Percentiles rank a stretch among this genome's conserved stretches.
Evolutionary conservation across 2,888 invertebrate genomes (phyloP).

Genomic region (Torymus tubicola): DNA sequence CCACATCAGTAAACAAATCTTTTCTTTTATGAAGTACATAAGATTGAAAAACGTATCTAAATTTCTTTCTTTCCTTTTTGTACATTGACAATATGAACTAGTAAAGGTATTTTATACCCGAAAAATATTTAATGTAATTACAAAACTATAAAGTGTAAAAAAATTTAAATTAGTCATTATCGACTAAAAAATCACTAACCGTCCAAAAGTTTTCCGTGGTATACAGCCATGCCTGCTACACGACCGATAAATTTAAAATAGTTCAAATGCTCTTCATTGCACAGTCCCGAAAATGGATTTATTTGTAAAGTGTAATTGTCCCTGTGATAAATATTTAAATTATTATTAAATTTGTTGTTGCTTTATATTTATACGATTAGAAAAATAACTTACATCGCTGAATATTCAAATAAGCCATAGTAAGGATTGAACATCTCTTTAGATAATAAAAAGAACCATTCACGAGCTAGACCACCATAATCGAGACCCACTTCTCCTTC

Average conservation of each 20-base stretch:
- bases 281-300: constrained; percentile 97
- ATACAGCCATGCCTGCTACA: constrained; percentile 99
- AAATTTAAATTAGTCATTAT: too few species aligned
- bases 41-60: too few species aligned
- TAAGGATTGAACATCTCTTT: constrained; percentile 99
- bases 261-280: constrained; percentile 97
- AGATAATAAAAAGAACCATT: constrained; percentile 99
- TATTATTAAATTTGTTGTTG: constrained; percentile 12
- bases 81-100: too few species aligned
- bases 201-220: constrained; percentile 98
- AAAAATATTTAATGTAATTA: too few species aligned
- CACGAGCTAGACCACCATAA: constrained; percentile 96
- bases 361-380: not conserved
- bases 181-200: constrained; percentile 79
- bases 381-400: constrained; percentile 89
- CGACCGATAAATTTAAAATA: constrained; percentile 99
- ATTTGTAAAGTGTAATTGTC: constrained; percentile 99
- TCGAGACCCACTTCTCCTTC: constrained; percentile 97
- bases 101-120: too few species aligned
- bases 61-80: too few species aligned
- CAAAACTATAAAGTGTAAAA: too few species aligned
- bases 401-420: constrained; percentile 99
- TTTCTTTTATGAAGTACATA: too few species aligned
- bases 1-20: too few species aligned
- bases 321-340: constrained; percentile 75